phyloP scores from a whole-genome alignment of 2,113 vertebrate genomes.

The Pterocles gutturalis region DNA sequence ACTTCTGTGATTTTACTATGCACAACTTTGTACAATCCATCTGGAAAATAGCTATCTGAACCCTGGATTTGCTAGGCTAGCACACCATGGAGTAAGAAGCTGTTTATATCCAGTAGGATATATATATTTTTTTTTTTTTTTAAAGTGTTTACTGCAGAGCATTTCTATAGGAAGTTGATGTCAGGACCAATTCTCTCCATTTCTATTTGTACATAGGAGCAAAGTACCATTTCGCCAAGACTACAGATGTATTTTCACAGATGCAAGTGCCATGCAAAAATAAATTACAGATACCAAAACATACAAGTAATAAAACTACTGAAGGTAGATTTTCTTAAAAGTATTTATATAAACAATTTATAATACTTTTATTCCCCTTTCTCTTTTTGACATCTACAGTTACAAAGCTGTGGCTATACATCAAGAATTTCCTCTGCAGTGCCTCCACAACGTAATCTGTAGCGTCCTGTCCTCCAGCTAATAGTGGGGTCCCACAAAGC shows the following conservation, averaged over 20 bases:
- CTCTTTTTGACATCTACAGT: slow-evolving; percentile 71
- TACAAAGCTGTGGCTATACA: slow-evolving; percentile 81
- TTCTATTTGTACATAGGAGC: slow-evolving; percentile 66
- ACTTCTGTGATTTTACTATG: not conserved
- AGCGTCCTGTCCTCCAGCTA: slow-evolving; percentile 97
- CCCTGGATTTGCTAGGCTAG: not conserved
- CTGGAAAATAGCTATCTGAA: not conserved
- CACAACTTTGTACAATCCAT: slow-evolving; percentile 4
- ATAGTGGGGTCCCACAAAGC: slow-evolving; percentile 98
- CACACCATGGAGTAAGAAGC: slow-evolving; percentile 69
- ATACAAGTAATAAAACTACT: slow-evolving; percentile 83
- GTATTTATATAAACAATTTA: slow-evolving; percentile 83
- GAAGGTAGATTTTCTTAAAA: slow-evolving; percentile 83
- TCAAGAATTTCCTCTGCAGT: slow-evolving; percentile 97
- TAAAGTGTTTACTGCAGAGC: slow-evolving; percentile 76
- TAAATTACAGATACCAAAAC: slow-evolving; percentile 86
- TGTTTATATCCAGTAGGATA: slow-evolving; percentile 65
- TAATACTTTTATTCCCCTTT: slow-evolving; percentile 76
- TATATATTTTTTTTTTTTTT: not conserved
- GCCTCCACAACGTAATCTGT: slow-evolving; percentile 94
- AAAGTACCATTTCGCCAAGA: slow-evolving; percentile 80
- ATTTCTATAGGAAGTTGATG: slow-evolving; percentile 58
- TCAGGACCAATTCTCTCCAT: slow-evolving; percentile 70
- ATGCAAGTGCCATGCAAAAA: slow-evolving; percentile 87
- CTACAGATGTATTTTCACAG: slow-evolving; percentile 79